Evolutionary conservation across 2,888 invertebrate species (phyloP), one percentile per base, ranked within the genome.

Genomic region (Oligia strigilis): DNA sequence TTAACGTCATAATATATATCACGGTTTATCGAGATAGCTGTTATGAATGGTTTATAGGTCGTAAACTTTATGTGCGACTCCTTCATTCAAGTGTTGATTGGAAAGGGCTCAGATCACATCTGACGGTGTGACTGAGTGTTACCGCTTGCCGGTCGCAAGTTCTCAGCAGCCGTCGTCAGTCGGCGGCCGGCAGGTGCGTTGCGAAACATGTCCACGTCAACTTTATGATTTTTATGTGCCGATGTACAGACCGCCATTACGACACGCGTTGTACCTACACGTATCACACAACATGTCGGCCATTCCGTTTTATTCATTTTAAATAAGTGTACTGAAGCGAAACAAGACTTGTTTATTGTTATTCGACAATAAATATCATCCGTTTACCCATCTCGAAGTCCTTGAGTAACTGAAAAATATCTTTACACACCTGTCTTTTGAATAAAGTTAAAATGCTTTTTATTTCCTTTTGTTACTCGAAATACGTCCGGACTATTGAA

Each of bases 171-270:
- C 88, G 81, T 83, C 88, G 81, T 83, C 81, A 70, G 74, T 60
- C 72, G 81, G 76, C 75, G 77, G 76, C 73, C 72, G 92, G 93
- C 95, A 95, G 95, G 95, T 95, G 94, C 91, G 93, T 94, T 94
- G 93, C 92, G 92, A 94, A 94, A 94, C 93, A 90, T 91, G 89
- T 87, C 91, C 91, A 92, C 92, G 93, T 93, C 94, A 92, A 91
- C 94, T 92, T 65, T 93, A 93, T 93, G 91, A 95, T 95, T 95
- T 95, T 95, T 95, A 95, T 93, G 92, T 88, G 90, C 83, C 92
- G 89, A 92, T 91, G 91, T 91, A 90, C 92, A 91, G 93, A 87
- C 92, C 92, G 95, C 94, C 94, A 94, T 96, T 95, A 94, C 95
- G 93, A 93, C 93, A 95, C 92, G 91, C 92, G 91, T 89, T 91